phyloP scores from a whole-genome alignment of 2,888 invertebrate genomes.

The Drymonia ruficornis region DNA sequence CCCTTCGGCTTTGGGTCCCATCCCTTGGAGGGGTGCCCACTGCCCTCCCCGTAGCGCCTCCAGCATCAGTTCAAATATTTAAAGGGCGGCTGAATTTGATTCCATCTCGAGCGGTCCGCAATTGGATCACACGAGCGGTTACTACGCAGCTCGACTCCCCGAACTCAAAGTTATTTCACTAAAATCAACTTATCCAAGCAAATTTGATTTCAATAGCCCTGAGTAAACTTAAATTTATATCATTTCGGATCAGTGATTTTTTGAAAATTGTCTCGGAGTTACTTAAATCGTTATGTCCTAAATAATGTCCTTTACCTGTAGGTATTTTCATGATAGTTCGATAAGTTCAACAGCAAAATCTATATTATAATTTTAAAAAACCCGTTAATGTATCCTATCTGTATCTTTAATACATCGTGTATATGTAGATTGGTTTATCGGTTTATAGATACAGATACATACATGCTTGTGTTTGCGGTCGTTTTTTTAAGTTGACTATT shows the following conservation, averaged over 20 bases:
- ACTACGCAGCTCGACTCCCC: conserved; percentile 46
- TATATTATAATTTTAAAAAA: no score
- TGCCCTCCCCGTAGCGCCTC: conserved; percentile 41
- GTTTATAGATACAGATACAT: no score
- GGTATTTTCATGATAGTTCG: no score
- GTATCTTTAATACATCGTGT: no score
- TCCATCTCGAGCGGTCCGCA: conserved; percentile 62
- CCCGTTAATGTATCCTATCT: no score
- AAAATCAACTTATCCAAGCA: conserved; percentile 71
- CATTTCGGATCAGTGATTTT: conserved; percentile 13
- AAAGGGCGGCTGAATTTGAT: conserved; percentile 78
- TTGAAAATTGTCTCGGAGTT: conserved; percentile 6
- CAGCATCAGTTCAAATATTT: conserved; percentile 79
- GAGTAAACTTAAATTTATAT: conserved; percentile 64
- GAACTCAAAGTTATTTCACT: conserved; percentile 63
- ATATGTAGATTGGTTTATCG: no score
- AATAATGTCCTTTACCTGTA: no score
- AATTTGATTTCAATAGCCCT: conserved; percentile 72
- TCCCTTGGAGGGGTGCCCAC: conserved; percentile 17
- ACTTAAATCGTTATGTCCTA: not conserved
- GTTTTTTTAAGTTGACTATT: no score
- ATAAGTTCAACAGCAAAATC: no score
- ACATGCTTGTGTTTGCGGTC: no score
- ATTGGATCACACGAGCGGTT: conserved; percentile 81
- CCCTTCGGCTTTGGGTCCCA: conserved; percentile 14